A percentile compares a stretch with the other conserved stretches of the same genome.
Evolutionary conservation across 2,113 vertebrate genomes (phyloP).

Genomic region (Hemiprocne comata): DNA sequence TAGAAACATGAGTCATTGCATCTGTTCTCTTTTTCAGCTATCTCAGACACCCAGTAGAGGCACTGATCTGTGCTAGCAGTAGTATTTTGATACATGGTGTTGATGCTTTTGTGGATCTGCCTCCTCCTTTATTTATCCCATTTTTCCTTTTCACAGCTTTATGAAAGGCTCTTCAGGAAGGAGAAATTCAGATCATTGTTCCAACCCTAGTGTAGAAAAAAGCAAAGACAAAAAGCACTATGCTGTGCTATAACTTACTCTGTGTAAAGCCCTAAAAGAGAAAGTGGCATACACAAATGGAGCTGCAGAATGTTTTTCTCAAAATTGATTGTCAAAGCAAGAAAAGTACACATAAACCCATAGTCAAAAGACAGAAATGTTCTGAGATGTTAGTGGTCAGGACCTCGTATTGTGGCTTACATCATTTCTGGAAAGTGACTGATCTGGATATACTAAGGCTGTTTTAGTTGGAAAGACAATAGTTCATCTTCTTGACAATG

Average conservation of each 20-base stretch:
- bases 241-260: background rate
- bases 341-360: background rate
- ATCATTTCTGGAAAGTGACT: background rate
- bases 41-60: background rate
- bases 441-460: background rate
- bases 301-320: background rate
- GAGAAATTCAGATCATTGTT: background rate
- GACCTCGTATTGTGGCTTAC: conserved; percentile 26
- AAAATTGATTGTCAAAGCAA: conserved; percentile 10
- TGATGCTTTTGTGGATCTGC: background rate
- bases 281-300: background rate
- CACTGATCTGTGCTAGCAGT: background rate
- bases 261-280: background rate
- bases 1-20: conserved; percentile 19
- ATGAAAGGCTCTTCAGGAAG: background rate
- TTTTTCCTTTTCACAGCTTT: conserved; percentile 3
- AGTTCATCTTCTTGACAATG: conserved; percentile 16
- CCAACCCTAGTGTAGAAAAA: background rate
- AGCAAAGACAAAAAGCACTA: background rate
- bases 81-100: background rate
- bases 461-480: background rate
- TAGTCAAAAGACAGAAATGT: background rate
- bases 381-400: conserved; percentile 32
- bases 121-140: background rate
- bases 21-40: conserved; percentile 15